Evolutionary conservation across 2,888 invertebrate species (phyloP), one percentile per base, ranked within the genome.

Genomic region (Ypsolopha scabrella): DNA sequence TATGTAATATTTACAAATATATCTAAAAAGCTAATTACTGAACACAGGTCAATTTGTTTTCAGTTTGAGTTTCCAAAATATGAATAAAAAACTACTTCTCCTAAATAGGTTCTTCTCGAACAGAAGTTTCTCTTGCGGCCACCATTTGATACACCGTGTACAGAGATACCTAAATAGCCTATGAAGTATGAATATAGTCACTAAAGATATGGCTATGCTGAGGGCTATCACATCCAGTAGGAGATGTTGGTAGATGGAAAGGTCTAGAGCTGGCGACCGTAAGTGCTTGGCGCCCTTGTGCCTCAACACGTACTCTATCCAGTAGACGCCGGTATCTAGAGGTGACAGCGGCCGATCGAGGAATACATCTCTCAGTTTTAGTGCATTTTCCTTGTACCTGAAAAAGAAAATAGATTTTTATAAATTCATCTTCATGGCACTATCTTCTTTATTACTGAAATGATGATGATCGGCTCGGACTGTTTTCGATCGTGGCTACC

Each of bases 231-330:
- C 68, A 54, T 87, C 87, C 53, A 87, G 60, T 48, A 87, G 63
- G 14, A 82, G 61, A 59, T 80, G 75, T 79, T 90, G 88, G 36
- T 80, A 68, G 55, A 77, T 69, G 0, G 79, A 63, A 11, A 89
- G 67, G 53, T 88, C 85, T 1, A 85, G 68, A 0, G 87, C 87
- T 1, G 87, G 81, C n/a, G 86, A 87, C 41, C 86, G 72, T 34
- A 89, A 55, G 54, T 89, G 88, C 1, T 67, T 58, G 0, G 89
- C 89, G 0, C 89, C 89, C 52, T 87, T 83, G 58, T 90, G 89
- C 39, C 89, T 80, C 7, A 89, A 68, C 0, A 90, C 88, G 58
- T 91, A 90, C 65, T 91, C 91, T 49, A 89, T 85, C 91, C 91
- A 91, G 69, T 89, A 91, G 0, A 90, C 72, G 0, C 89, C 89